Conservation (phyloP, 2,797 vertebrate species). For the Heteromormyrus szaboi region DNA sequence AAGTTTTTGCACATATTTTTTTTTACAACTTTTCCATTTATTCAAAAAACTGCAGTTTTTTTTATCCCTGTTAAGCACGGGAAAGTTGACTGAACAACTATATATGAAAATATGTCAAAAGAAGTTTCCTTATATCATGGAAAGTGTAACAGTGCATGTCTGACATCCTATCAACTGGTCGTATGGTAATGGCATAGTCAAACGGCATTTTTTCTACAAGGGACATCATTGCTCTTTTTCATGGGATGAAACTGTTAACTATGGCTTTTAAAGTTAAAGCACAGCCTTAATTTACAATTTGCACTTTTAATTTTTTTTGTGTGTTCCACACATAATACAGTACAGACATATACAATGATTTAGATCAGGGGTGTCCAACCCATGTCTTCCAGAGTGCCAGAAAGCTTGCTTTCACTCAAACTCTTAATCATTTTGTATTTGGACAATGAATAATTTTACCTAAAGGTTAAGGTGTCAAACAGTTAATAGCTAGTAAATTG, state of each 20-base stretch:
- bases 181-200: background rate
- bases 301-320: constrained; percentile 10
- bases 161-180: background rate
- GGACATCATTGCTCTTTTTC: background rate
- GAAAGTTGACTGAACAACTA: background rate
- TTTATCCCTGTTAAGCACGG: background rate
- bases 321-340: background rate
- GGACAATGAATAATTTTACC: background rate
- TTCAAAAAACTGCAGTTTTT: background rate
- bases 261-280: background rate
- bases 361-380: background rate
- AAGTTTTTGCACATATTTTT: background rate
- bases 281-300: background rate
- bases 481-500: background rate
- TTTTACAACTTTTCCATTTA: background rate
- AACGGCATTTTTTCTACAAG: background rate
- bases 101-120: background rate
- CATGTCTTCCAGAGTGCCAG: background rate
- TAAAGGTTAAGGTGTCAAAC: background rate
- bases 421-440: background rate
- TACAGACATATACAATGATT: background rate
- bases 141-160: background rate
- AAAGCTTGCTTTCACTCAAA: background rate
- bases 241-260: background rate
- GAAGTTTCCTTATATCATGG: background rate